These are phyloP conservation scores for Phylloscopus trochiloides DNA, from an alignment of 2,113 vertebrate genomes.

Conservation along the genomic window DNA sequence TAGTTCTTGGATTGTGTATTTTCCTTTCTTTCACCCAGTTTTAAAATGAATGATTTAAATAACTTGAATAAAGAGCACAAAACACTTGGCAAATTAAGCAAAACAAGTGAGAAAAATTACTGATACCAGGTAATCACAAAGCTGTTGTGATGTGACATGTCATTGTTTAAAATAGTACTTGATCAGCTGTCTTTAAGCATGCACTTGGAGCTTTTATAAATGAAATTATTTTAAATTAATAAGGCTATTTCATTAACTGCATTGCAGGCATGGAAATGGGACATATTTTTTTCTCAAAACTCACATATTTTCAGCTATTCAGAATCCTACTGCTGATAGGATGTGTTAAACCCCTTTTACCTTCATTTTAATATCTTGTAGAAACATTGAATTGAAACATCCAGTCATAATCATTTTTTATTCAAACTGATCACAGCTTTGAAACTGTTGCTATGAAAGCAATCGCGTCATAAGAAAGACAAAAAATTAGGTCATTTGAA, in stretches of 20 bases:
- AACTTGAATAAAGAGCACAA: background rate
- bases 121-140: background rate
- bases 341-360: background rate
- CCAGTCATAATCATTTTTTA: background rate
- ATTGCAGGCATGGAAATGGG: background rate
- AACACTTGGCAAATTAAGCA: background rate
- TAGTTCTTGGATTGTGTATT: background rate
- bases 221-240: background rate
- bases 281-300: background rate
- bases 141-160: background rate
- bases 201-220: background rate
- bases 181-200: background rate
- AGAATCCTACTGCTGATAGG: background rate
- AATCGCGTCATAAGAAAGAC: background rate
- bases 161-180: background rate
- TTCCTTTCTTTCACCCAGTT: background rate
- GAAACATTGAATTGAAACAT: constrained; percentile 20
- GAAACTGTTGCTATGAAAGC: background rate
- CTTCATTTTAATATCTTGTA: constrained; percentile 23
- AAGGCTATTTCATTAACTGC: background rate
- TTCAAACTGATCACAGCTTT: constrained; percentile 32
- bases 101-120: background rate
- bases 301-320: background rate
- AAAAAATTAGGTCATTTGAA: constrained; percentile 38
- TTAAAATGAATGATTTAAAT: background rate